Base-by-base conservation (phyloP, 2,797 vertebrate species). In the Neoniphon sammara region DNA sequence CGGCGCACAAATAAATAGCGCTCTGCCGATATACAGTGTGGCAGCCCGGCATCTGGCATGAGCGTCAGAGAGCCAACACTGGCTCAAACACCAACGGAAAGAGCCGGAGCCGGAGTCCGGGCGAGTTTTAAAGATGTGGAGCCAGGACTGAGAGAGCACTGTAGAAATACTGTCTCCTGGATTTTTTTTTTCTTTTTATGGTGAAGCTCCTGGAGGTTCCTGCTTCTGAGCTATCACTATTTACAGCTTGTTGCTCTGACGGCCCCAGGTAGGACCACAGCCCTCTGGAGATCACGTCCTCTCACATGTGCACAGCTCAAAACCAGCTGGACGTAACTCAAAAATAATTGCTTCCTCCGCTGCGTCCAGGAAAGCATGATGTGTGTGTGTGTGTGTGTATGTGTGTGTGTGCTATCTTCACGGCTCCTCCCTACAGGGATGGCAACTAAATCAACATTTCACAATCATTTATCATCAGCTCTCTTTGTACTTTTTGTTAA, bases 311-410 rank as follows among this genome's bases (percentile, higher is more conserved):
- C 91, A 85, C 78, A 80, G 90, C 83, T 84, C 85, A 1, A 72
- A 89, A 92, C 89, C 94, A 95, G 95, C 95, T 96, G 95, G 93
- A 94, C 90, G 92, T 92, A 95, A 91, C 93, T 94, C 91, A 89
- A 87, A 92, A 93, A 92, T 95, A 94, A 95, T 95, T 92, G 91
- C 95, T 96, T 96, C 94, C 95, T 96, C 93, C 83, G 77, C 88
- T 81, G 88, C 87, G 91, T 93, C 92, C 91, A 86, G 82, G 76
- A 93, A 94, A 94, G 81, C 86, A 87, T 86, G 83, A 90, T 94
- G 94, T 94, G 94, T 93, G 90, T 91, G 92, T n/a, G n/a, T n/a
- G n/a, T n/a, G n/a, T n/a, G n/a, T n/a, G n/a, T 94, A 94, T 93
- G 90, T 91, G 92, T 94, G 94, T 94, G 94, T 93, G 90, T 91